Base-by-base conservation (phyloP, 2,888 invertebrate species). In the Polymixis flavicincta region DNA sequence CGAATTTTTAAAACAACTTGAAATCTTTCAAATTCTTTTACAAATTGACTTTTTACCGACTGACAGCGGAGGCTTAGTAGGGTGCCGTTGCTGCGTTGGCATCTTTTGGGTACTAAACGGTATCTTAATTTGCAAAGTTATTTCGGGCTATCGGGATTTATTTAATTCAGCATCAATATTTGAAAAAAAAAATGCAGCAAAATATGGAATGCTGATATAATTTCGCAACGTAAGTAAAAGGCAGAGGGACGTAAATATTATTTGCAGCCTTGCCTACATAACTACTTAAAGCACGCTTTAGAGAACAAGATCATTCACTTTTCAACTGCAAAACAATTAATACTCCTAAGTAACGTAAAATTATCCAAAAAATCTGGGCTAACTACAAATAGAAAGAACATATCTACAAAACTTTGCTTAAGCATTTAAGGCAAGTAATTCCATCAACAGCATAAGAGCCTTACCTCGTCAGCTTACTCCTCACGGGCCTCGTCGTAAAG, bases 401-500 rank as follows among this genome's bases (percentile, higher is more conserved):
- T 17, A 4, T 37, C 57, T 57, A 71, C 32, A 50, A n/a, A 76
- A 76, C 4, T 17, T 52, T 64, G 32, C 42, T 25, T 8, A 70
- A 71, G 64, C 71, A 52, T 52, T 45, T 3, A 77, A 57, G 52
- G 55, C 11, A 69, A 57, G 14, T 68, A 32, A 52, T 32, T 1
- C 25, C 22, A 71, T 4, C 22, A 17, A 14, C 52, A 67, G 25
- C 3, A 9, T n/a, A 45, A n/a, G 25, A 66, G n/a, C 11, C 68
- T 83, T 89, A 96, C 96, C 96, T 96, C 2, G 96, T 96, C 13
- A 96, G 91, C 87, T 96, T 96, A 76, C 92, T 95, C 82, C 96
- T 90, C 0, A 93, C 92, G 0, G 95, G 93, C 13, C 95, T 90
- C 0, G 94, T 89, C 0, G 92, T 88, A 42, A 93, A 89, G 67